These are phyloP conservation scores for Sebastes umbrosus DNA, from an alignment of 2,797 vertebrate species.

Conservation along the genomic window DNA sequence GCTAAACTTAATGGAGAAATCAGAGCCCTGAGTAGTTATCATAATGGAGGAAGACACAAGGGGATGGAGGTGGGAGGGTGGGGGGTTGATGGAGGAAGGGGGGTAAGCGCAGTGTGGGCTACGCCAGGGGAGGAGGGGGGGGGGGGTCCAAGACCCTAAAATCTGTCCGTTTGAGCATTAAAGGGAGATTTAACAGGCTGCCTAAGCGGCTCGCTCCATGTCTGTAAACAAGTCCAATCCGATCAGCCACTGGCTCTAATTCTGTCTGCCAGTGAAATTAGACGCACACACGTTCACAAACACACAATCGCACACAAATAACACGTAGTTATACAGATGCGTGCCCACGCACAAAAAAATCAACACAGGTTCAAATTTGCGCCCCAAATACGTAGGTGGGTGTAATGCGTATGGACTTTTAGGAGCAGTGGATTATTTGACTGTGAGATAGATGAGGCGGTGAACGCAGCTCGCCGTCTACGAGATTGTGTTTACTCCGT, in stretches of 20 bases:
- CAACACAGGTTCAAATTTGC: conserved; percentile 54
- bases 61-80: conserved; percentile 57
- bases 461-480: conserved; percentile 19
- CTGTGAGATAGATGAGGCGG: conserved; percentile 32
- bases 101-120: conserved; percentile 27
- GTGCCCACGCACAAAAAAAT: conserved; percentile 37
- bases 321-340: conserved; percentile 50
- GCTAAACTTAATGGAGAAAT: conserved; percentile 68
- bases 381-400: conserved; percentile 54
- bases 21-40: conserved; percentile 69
- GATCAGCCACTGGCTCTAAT: conserved; percentile 86
- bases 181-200: conserved; percentile 86
- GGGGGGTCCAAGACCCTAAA: conserved; percentile 71
- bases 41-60: conserved; percentile 76
- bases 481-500: conserved; percentile 36
- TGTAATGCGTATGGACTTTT: conserved; percentile 29
- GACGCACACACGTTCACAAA: conserved; percentile 52
- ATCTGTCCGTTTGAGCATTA: conserved; percentile 87
- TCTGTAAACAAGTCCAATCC: conserved; percentile 90
- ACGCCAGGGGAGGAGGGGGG: background rate
- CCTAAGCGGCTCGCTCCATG: conserved; percentile 83
- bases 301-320: conserved; percentile 61
- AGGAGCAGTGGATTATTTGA: conserved; percentile 46
- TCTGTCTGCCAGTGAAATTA: conserved; percentile 83
- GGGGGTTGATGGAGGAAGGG: conserved; percentile 15